Percentiles rank a stretch among this genome's conserved stretches.
These are phyloP conservation scores for Typhlomys cinereus DNA, from an alignment of 2,113 vertebrate genomes.

Conservation along the genomic window DNA sequence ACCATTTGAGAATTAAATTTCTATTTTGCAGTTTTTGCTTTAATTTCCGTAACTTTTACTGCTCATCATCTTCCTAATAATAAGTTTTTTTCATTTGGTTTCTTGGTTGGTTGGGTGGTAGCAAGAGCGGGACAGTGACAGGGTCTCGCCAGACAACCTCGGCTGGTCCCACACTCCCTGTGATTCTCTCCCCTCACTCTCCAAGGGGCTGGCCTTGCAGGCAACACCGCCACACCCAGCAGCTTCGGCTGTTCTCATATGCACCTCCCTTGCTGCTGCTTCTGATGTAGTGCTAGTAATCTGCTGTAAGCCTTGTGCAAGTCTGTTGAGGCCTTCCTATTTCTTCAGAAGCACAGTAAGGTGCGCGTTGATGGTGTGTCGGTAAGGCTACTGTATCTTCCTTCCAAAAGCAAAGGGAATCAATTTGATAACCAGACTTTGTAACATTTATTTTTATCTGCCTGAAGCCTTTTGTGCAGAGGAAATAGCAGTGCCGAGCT, in stretches of 20 bases:
- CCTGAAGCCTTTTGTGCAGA: not conserved
- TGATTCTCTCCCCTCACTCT: not conserved
- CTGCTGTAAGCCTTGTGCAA: not conserved
- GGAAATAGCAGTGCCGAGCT: not conserved
- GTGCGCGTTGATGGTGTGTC: no score
- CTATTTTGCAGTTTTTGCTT: no score
- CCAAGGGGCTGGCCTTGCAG: not conserved
- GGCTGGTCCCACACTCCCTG: not conserved
- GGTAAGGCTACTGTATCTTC: no score
- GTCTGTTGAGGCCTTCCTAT: not conserved
- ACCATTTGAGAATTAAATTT: no score
- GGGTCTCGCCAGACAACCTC: not conserved
- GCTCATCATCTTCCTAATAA: no score
- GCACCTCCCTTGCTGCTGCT: not conserved
- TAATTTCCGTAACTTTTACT: no score
- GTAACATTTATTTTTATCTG: constrained; percentile 24
- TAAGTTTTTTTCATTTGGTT: no score
- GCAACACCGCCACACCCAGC: not conserved
- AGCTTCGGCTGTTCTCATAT: no score
- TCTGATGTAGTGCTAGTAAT: constrained; percentile 11
- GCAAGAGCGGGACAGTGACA: no score
- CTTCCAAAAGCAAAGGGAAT: not conserved
- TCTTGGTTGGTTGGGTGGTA: no score
- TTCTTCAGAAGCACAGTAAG: not conserved
- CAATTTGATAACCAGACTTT: not conserved